Evolutionary conservation across 2,888 invertebrate genomes (phyloP), one percentile per base, ranked within the genome.

Genomic region (Sminthurinus aureus): DNA sequence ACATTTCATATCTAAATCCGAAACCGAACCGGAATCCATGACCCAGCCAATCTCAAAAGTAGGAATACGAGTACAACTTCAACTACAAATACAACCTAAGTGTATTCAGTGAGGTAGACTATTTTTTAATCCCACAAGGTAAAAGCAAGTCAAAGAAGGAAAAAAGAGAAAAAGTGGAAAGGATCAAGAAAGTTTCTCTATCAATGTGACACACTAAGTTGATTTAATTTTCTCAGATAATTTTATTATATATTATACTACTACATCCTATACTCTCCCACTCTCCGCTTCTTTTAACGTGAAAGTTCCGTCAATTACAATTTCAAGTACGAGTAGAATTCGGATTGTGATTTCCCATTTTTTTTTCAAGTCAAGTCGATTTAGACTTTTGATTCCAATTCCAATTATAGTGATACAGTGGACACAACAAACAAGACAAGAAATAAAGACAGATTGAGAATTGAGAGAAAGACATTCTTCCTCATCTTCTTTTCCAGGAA

Each of bases 201-300:
- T 6, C 50, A 51, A 76, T 76, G 76, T 76, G 76, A 58, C 76
- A 52, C 76, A 24, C 26, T 73, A 24, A 76, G 76, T 76, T 76
- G 24, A 52, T 76, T 76, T 52, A 20, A 76, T 73, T 73, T 73
- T 76, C 76, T 76, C 58, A 76, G 38, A 76, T 51, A 24, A 71
- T 71, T 71, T 58, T 18, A 58, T 9, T 58, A 11, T 24, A 38
- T 38, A 73, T 11, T 73, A 22, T 3, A n/a, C 26, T 73, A n/a
- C 69, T 20, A 13, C n/a, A 13, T 69, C 58, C 0, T 18, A 12
- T 11, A 11, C 3, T 2, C 73, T 24, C 6, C 15, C 15, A 24
- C 15, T 73, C 20, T 73, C 38, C 9, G 22, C 8, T 24, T 24
- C 22, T 24, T 4, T 22, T 24, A 15, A 4, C 73, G 15, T 22